Evolutionary conservation across 92 coral and sea anemone genomes (phyloP).

Genomic region (Palythoa grandiflora): DNA sequence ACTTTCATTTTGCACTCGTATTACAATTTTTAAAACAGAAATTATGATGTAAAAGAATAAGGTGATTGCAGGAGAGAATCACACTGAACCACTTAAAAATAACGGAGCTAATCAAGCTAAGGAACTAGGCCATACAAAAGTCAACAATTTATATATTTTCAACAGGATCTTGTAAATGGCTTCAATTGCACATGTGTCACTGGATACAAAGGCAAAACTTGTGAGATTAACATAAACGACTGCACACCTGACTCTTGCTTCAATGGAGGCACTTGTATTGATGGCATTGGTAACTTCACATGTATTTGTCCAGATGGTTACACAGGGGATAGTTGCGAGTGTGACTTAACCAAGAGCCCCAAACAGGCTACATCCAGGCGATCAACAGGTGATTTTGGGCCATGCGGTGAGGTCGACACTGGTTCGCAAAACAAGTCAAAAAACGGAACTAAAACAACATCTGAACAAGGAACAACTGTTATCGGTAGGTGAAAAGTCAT

Average conservation of each 20-base stretch:
- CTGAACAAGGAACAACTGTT: conserved; percentile 31
- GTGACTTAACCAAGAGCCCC: conserved; percentile 36
- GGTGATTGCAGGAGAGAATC: no score
- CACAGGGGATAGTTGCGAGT: conserved; percentile 70
- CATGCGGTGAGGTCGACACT: not conserved
- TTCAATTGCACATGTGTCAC: conserved; percentile 78
- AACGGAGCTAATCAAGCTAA: no score
- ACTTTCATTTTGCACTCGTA: no score
- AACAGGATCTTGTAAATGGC: conserved; percentile 77
- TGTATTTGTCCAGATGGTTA: conserved; percentile 81
- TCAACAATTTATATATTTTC: not conserved
- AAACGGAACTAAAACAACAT: conserved; percentile 21
- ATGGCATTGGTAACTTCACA: conserved; percentile 67
- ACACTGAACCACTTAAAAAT: no score
- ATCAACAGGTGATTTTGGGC: not conserved
- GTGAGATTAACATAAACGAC: conserved; percentile 71
- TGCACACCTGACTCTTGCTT: conserved; percentile 72
- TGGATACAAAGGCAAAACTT: conserved; percentile 77
- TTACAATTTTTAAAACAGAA: no score
- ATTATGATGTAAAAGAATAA: no score
- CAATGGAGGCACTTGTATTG: conserved; percentile 84
- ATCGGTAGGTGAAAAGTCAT: not conserved
- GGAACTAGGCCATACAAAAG: no score
- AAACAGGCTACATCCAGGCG: conserved; percentile 1
- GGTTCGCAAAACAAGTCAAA: conserved; percentile 28